phyloP scores from a whole-genome alignment of 2,797 vertebrate genomes.

The Cossypha caffra region DNA sequence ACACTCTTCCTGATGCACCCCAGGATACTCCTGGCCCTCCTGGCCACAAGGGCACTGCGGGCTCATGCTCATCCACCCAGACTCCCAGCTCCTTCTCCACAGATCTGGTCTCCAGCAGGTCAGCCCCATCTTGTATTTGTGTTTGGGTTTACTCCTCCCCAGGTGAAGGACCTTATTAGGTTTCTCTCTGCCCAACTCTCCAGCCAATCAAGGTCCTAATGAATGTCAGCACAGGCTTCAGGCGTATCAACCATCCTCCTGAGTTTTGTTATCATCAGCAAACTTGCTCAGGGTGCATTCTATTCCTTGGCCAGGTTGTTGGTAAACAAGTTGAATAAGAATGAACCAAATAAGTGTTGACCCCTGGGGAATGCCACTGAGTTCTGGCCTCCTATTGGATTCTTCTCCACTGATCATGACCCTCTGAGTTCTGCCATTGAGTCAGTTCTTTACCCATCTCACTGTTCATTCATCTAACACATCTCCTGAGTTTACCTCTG shows the following conservation, averaged over 20 bases:
- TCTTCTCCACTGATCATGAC: not conserved
- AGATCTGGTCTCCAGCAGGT: not conserved
- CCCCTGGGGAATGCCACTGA: not conserved
- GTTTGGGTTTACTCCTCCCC: not conserved
- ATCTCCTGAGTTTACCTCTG: not conserved
- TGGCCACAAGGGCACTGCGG: not conserved
- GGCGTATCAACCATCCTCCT: not conserved
- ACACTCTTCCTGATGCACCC: rapidly evolving
- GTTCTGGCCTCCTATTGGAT: not conserved
- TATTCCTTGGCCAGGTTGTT: not conserved
- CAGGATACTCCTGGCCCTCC: rapidly evolving
- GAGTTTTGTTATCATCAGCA: rapidly evolving
- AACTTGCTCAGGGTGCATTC: not conserved
- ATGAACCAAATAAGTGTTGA: not conserved
- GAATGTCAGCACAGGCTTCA: not conserved
- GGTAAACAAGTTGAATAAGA: not conserved
- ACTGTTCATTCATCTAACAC: not conserved
- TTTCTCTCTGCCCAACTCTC: not conserved
- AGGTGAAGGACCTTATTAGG: not conserved
- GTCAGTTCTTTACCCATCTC: not conserved
- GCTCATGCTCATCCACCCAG: not conserved
- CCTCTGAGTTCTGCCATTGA: not conserved
- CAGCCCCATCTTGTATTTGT: not conserved
- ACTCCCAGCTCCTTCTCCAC: not conserved
- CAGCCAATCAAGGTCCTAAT: too few species aligned